Base-by-base conservation (phyloP, 2,113 vertebrate genomes). In the Prinia subflava region DNA sequence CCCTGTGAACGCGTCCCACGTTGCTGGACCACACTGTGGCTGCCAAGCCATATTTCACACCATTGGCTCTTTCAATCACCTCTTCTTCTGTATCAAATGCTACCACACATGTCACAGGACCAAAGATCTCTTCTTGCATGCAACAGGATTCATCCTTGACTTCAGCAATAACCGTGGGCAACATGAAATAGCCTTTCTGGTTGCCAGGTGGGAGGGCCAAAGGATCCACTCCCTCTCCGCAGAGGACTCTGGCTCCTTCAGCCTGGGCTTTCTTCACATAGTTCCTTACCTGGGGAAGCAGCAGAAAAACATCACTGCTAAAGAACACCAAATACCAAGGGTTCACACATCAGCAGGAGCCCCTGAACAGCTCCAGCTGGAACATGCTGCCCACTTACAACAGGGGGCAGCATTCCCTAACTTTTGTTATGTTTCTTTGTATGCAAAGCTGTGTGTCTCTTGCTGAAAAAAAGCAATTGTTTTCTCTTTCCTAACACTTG, bases 71-170 rank as follows among this genome's bases (percentile, higher is more conserved):
- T 76, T 94, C 39, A 11, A 99, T 97, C 41, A 98, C 99, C 96
- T 99, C 99, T 11, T 99, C 98, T 97, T 99, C 99, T 1, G 96
- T 98, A 92, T 99, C 98, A 65, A 99, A 99, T 42, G 98, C 96
- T 81, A 98, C 97, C 42, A 99, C 92, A 59, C 99, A 99, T 5
- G 98, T 98, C 95, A 99, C 98, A 1, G 99, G 99, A 31, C 99
- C 99, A 75, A 99, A 99, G 94, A 99, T 99, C 98, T 99, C 99
- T 94, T 99, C 99, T 97, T 99, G 99, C 99, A 99, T 99, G 95
- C 99, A 98, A 27, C 97, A 95, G 44, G 99, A 99, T 44, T 97
- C 96, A 76, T 99, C 98, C 14, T 97, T 95, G 20, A 99, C 63
- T 70, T 98, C 98, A 2, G 98, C 92, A 96, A 99, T 98, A 82